These are phyloP conservation scores for Formica exsecta DNA, from an alignment of 1,140 invertebrate species.

Conservation along the genomic window DNA sequence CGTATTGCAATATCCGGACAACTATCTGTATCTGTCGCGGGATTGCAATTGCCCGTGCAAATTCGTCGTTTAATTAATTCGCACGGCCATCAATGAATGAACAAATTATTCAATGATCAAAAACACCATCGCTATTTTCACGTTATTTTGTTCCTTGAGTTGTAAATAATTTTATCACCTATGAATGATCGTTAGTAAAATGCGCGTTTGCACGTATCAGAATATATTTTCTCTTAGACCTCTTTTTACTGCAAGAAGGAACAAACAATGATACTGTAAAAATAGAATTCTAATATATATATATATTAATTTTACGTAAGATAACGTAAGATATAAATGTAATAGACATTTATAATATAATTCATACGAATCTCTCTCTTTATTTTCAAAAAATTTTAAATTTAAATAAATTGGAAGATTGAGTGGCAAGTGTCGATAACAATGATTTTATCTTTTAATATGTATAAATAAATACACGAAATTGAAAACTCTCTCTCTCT, in stretches of 20 bases:
- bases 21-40: neutral
- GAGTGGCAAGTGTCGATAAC: too few species aligned
- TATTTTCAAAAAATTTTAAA: too few species aligned
- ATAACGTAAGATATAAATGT: too few species aligned
- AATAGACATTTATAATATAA: too few species aligned
- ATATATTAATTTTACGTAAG: too few species aligned
- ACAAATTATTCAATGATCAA: neutral
- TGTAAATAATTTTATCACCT: neutral
- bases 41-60: neutral
- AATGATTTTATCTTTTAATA: too few species aligned
- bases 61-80: constrained; percentile 46
- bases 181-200: neutral
- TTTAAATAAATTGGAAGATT: too few species aligned
- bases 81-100: too few species aligned
- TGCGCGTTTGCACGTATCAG: neutral
- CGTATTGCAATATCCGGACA: constrained; percentile 14
- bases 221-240: neutral
- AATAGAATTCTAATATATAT: neutral
- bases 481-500: too few species aligned
- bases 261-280: neutral
- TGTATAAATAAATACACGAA: too few species aligned
- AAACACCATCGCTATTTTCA: neutral
- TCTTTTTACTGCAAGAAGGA: neutral
- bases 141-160: too few species aligned
- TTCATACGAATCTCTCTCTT: too few species aligned